Evolutionary conservation across 1,140 invertebrate genomes (phyloP).

Genomic region (Coboldia fuscipes): DNA sequence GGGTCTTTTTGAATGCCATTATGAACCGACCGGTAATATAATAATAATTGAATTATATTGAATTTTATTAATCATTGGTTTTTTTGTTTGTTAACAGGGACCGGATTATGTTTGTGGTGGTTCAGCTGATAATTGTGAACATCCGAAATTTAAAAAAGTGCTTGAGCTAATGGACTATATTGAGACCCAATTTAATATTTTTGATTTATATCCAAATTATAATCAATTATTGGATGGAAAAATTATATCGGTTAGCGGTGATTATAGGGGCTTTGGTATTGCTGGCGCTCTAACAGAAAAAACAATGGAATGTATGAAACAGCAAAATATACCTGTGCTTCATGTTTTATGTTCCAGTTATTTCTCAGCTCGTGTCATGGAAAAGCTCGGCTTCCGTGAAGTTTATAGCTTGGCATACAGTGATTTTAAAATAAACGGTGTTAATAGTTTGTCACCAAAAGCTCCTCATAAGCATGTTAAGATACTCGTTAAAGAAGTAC

Average conservation of each 20-base stretch:
- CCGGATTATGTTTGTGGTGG: conserved; percentile 6
- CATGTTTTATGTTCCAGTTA: conserved; percentile 40
- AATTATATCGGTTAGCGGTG: conserved; percentile 36
- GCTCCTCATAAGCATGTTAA: conserved; percentile 27
- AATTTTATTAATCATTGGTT: background rate
- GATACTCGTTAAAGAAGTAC: conserved; percentile 28
- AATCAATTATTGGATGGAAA: conserved; percentile 31
- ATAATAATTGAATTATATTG: background rate
- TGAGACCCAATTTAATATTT: conserved; percentile 26
- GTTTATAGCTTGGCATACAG: conserved; percentile 36
- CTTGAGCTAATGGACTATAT: conserved; percentile 28
- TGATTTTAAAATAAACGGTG: conserved; percentile 35
- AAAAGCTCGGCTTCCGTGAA: conserved; percentile 37
- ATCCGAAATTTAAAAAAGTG: conserved; percentile 36
- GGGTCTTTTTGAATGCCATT: conserved; percentile 23
- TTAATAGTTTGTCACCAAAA: conserved; percentile 30
- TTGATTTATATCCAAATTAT: conserved; percentile 27
- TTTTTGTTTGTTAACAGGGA: conserved; percentile 1
- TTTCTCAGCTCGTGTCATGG: conserved; percentile 44
- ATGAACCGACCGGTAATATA: conserved; percentile 12
- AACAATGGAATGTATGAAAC: conserved; percentile 21
- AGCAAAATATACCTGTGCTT: conserved; percentile 12
- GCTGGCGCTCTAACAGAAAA: conserved; percentile 33
- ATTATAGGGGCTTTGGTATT: conserved; percentile 37
- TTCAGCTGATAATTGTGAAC: conserved; percentile 20